A percentile compares a stretch with the other conserved stretches of the same genome.
Evolutionary conservation across 2,888 invertebrate genomes (phyloP).

Genomic region (Trichacis sp.): DNA sequence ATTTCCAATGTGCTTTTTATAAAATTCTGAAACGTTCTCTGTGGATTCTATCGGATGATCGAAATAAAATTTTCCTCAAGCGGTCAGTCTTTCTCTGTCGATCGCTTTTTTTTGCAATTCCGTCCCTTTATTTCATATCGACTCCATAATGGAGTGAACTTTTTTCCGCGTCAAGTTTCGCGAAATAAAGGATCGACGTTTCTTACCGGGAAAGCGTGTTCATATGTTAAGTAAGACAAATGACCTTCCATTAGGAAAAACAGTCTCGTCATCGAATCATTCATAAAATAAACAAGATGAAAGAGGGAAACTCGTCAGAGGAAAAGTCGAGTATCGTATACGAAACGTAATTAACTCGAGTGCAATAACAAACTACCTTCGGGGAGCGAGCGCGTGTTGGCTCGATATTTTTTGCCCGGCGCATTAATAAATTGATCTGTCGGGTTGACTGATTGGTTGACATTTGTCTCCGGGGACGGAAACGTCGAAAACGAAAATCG

Average conservation of each 20-base stretch:
- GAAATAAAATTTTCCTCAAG: too few relatives aligned
- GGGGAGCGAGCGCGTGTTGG: slow-evolving; percentile 31
- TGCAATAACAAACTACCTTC: slow-evolving; percentile 39
- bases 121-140: too few relatives aligned
- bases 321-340: slow-evolving; percentile 30
- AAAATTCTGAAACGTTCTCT: too few relatives aligned
- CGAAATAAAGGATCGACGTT: too few relatives aligned
- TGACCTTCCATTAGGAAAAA: neutral
- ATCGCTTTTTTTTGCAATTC: too few relatives aligned
- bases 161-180: too few relatives aligned
- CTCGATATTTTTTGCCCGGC: slow-evolving; percentile 41
- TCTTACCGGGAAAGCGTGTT: too few relatives aligned
- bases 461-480: slow-evolving; percentile 35
- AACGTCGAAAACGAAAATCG: slow-evolving; percentile 38
- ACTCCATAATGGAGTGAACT: too few relatives aligned
- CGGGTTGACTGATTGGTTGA: slow-evolving; percentile 45
- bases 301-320: slow-evolving; percentile 4
- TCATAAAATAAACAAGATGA: slow-evolving; percentile 13
- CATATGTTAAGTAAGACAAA: too few relatives aligned
- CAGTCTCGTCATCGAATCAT: neutral
- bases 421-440: slow-evolving; percentile 50
- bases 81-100: too few relatives aligned
- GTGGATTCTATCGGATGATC: too few relatives aligned
- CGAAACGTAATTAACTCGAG: slow-evolving; percentile 39
- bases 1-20: too few relatives aligned